Conservation (phyloP, 2,797 vertebrate genomes). For the Hyperoplus lanceolatus region DNA sequence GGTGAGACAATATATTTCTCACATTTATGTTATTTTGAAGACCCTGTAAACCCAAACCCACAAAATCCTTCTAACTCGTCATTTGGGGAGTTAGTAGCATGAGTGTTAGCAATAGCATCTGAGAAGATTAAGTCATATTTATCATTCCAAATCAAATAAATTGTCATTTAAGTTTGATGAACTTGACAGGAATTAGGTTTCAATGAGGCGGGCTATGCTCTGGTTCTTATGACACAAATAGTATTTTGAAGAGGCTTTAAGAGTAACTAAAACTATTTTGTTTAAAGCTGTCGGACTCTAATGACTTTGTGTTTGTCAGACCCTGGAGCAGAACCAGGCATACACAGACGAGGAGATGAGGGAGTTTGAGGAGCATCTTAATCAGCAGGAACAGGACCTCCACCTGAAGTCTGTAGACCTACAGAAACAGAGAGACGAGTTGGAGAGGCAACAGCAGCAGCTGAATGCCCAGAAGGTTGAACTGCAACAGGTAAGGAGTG, state of each 20-base stretch:
- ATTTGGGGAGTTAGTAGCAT: too few species aligned
- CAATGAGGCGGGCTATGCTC: too few species aligned
- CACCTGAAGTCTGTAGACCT: slow-evolving; percentile 90
- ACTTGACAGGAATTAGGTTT: too few species aligned
- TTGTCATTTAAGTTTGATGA: too few species aligned
- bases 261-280: not conserved
- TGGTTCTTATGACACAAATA: too few species aligned
- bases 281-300: not conserved
- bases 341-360: slow-evolving; percentile 96
- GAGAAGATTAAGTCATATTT: too few species aligned
- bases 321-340: slow-evolving; percentile 93
- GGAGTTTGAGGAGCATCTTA: slow-evolving; percentile 94
- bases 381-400: slow-evolving; percentile 91
- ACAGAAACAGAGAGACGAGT: slow-evolving; percentile 92
- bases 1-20: slow-evolving; percentile 81
- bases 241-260: not conserved
- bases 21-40: not conserved
- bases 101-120: too few species aligned
- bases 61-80: too few species aligned
- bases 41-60: too few species aligned
- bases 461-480: slow-evolving; percentile 95
- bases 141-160: too few species aligned
- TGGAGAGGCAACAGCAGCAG: slow-evolving; percentile 93
- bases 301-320: slow-evolving; percentile 81
- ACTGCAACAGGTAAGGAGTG: slow-evolving; percentile 89